Percentiles rank a stretch among this genome's conserved stretches.
These are phyloP conservation scores for Emmelina monodactyla DNA, from an alignment of 2,888 invertebrate genomes.

Conservation along the genomic window DNA sequence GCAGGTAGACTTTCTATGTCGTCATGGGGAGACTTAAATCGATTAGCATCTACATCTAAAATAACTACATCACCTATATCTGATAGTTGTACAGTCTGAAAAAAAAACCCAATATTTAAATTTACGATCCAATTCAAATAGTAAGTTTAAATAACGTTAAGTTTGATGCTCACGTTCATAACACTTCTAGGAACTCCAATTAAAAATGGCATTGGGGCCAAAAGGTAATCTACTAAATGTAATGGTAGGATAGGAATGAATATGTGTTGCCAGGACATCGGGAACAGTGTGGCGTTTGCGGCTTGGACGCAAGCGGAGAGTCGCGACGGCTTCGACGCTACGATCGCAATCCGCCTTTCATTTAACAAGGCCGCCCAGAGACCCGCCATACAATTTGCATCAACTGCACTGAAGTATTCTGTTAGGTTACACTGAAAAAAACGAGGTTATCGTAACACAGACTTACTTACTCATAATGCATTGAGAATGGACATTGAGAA, in stretches of 20 bases:
- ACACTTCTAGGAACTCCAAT: constrained; percentile 92
- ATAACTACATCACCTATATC: constrained; percentile 96
- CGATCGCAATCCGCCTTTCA: constrained; percentile 93
- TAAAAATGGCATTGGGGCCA: constrained; percentile 97
- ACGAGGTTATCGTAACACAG: too few species aligned
- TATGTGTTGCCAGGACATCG: constrained; percentile 99
- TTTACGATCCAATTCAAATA: constrained; percentile 4
- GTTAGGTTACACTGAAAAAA: constrained; percentile 88
- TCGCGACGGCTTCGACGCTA: constrained; percentile 86
- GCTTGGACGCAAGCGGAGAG: constrained; percentile 94
- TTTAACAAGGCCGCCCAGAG: constrained; percentile 95
- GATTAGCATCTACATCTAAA: constrained; percentile 91
- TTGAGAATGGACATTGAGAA: too few species aligned
- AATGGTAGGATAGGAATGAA: constrained; percentile 95
- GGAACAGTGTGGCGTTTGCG: constrained; percentile 92
- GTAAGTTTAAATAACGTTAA: background rate
- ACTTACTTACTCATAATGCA: too few species aligned
- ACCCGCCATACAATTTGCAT: constrained; percentile 92
- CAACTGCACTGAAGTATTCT: constrained; percentile 98
- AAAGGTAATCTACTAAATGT: constrained; percentile 86
- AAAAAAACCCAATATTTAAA: constrained; percentile 19
- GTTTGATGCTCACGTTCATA: constrained; percentile 67
- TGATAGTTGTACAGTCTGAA: constrained; percentile 75
- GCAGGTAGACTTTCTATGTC: constrained; percentile 89
- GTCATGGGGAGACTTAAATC: constrained; percentile 85